Evolutionary conservation across 2,797 vertebrate species (phyloP).

Genomic region (Coilia nasus): DNA sequence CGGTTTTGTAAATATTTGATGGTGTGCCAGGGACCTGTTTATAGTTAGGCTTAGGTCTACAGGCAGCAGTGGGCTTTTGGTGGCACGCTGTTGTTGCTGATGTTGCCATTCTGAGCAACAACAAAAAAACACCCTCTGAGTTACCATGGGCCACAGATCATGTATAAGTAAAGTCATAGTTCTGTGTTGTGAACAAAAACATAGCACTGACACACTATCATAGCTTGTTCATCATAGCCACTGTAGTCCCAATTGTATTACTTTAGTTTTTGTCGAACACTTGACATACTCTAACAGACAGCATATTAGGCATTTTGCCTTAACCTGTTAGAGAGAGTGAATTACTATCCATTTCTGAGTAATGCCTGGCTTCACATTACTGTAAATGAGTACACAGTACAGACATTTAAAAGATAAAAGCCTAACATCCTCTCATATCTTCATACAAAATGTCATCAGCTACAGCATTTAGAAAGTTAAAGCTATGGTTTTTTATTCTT

Average conservation of each 20-base stretch:
- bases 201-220: background rate
- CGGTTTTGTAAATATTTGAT: conserved; percentile 68
- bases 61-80: conserved; percentile 32
- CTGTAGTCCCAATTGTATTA: background rate
- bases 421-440: too few species aligned
- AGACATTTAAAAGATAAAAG: too few species aligned
- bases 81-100: conserved; percentile 18
- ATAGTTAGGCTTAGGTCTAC: conserved; percentile 56
- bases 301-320: background rate
- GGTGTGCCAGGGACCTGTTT: conserved; percentile 58
- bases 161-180: background rate
- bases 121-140: background rate
- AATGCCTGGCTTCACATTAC: too few species aligned
- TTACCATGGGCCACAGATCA: background rate
- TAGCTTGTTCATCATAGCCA: background rate
- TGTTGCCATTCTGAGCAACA: conserved; percentile 19
- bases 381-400: too few species aligned
- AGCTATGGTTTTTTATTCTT: background rate
- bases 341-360: background rate
- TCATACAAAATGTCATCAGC: too few species aligned
- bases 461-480: background rate
- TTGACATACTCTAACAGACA: background rate
- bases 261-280: background rate
- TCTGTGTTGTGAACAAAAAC: background rate
- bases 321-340: background rate